phyloP scores from a whole-genome alignment of 2,888 invertebrate genomes.

The Latrodectus hesperus region DNA sequence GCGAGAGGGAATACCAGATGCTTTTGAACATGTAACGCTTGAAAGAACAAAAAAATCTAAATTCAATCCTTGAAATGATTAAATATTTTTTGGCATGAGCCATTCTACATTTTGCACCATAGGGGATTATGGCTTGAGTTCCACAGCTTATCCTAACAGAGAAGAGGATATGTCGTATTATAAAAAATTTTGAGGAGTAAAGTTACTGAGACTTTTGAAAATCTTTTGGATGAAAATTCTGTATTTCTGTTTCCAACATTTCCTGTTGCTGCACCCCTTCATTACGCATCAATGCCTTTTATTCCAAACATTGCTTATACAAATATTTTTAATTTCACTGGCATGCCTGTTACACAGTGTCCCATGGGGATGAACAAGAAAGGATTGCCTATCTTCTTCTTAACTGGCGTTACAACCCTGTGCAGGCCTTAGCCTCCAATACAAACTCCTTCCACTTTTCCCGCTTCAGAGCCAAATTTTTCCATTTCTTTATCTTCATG shows the following conservation, averaged over 20 bases:
- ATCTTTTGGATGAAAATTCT: slow-evolving; percentile 39
- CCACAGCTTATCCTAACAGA: neutral
- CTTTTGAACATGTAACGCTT: neutral
- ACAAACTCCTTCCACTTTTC: no score
- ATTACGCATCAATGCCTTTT: slow-evolving; percentile 87
- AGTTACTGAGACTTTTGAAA: slow-evolving; percentile 10
- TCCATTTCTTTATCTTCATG: no score
- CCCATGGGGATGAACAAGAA: slow-evolving; percentile 84
- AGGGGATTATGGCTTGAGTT: neutral
- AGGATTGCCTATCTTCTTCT: slow-evolving; percentile 79
- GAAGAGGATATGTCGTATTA: neutral
- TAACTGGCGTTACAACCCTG: no score
- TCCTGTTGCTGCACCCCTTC: slow-evolving; percentile 90
- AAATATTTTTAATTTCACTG: slow-evolving; percentile 88
- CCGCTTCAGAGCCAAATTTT: no score
- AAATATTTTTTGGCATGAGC: slow-evolving; percentile 28
- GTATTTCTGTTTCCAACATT: slow-evolving; percentile 91
- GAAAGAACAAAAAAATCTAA: slow-evolving; percentile 13
- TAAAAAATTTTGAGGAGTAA: neutral
- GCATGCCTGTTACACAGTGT: slow-evolving; percentile 89
- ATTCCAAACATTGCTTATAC: slow-evolving; percentile 91
- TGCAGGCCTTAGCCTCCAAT: no score
- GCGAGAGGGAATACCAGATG: neutral
- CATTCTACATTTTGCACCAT: slow-evolving; percentile 1
- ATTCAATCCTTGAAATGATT: slow-evolving; percentile 13